Conservation (phyloP, 1,140 invertebrate species). For the Platorchestia sp. region DNA sequence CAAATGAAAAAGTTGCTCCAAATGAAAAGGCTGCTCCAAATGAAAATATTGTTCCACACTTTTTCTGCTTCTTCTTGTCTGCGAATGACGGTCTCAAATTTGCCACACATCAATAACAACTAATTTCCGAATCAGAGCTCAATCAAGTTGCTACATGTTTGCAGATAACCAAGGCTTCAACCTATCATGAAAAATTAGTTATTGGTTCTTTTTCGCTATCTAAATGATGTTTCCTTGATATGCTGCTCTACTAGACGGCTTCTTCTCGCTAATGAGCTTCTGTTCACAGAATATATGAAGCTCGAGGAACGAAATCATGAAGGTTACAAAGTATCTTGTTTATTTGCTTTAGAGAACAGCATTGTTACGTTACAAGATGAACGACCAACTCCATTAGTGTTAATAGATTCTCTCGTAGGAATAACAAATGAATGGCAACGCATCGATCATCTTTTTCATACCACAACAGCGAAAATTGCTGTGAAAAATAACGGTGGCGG, state of each 20-base stretch:
- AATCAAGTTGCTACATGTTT: neutral
- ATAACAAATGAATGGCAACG: neutral
- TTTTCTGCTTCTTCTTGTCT: too few species aligned
- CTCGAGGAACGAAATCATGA: neutral
- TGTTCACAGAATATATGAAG: neutral
- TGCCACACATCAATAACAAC: too few species aligned
- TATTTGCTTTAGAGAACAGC: neutral
- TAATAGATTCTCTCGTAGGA: conserved; percentile 17
- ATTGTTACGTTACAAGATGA: neutral
- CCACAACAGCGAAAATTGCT: neutral
- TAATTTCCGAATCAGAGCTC: neutral
- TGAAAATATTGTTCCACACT: too few species aligned
- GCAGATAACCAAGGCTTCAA: neutral
- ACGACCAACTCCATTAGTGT: conserved; percentile 22
- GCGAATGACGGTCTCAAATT: too few species aligned
- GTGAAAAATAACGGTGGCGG: neutral
- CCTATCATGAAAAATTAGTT: neutral
- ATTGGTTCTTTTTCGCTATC: neutral
- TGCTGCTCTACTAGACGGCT: neutral
- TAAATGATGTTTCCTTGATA: neutral
- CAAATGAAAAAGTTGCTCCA: too few species aligned
- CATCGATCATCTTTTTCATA: conserved; percentile 21
- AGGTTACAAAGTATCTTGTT: neutral
- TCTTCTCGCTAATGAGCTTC: neutral
- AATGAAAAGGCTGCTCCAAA: too few species aligned